Base-by-base conservation (phyloP, 1,140 invertebrate genomes). In the Hylaeus anthracinus region DNA sequence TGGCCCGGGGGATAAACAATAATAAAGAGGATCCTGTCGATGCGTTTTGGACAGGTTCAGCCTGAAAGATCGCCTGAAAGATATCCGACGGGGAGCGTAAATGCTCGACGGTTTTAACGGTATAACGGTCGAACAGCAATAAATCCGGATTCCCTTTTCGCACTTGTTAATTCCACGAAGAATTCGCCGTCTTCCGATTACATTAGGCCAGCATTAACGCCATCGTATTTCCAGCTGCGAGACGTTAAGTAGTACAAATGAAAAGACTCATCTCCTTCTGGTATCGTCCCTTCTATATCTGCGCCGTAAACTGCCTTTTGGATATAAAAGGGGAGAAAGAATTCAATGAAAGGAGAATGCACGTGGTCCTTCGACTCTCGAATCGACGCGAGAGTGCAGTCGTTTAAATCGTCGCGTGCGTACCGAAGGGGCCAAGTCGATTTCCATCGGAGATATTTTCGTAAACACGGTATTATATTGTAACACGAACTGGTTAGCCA, bases 391-490 rank as follows among this genome's bases (percentile, higher is more conserved):
- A 81, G 58, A 78, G 37, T 60, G 60, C n/a, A 53, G 61, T 5
- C 73, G 85, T 66, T 89, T 76, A 83, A 88, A 88, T 84, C 86
- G 85, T 84, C 88, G 81, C 81, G 8, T 1, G 3, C 14, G 45
- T 15, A 43, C 3, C 4, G 3, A 51, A 43, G 37, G 39, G 2
- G 10, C 3, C 41, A 4, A 48, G 10, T 14, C 2, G 48, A 53
- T 1, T 14, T 14, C 1, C 8, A 39, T 48, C 15, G 6, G 51
- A 41, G 8, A 8, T 1, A 0, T 14, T 43, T 5, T 61, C 58
- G 26, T 1, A 61, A 61, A 61, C 6, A 9, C 6, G 9, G 10
- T 10, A 51, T 2, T 3, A 45, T 3, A 45, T 51, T 51, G 51
- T 51, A 51, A 51, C 6, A 26, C 26, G 26, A 26, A 26, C 26